phyloP scores from a whole-genome alignment of 1,140 invertebrate genomes.

The Physella acuta region DNA sequence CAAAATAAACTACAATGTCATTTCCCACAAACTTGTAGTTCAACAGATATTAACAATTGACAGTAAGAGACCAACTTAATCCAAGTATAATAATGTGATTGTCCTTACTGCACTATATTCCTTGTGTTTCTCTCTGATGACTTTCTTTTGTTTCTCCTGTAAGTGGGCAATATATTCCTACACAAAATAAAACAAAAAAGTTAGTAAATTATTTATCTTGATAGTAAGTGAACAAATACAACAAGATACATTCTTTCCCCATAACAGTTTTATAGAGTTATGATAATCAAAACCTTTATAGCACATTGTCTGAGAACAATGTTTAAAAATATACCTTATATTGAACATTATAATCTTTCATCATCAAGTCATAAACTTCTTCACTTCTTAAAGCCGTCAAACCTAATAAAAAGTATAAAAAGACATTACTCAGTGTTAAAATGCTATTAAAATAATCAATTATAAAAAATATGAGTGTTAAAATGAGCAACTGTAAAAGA shows the following conservation, averaged over 20 bases:
- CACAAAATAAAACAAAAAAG: not conserved
- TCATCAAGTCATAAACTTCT: constrained; percentile 93
- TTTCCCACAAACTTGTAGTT: no score
- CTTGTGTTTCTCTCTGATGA: constrained; percentile 73
- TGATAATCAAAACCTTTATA: not conserved
- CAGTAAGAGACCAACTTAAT: no score
- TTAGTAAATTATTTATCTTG: not conserved
- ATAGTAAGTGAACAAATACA: not conserved
- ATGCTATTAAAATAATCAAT: no score
- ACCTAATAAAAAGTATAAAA: constrained; percentile 69
- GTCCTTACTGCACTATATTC: constrained; percentile 56
- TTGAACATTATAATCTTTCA: constrained; percentile 89
- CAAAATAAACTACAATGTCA: no score
- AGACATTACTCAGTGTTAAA: no score
- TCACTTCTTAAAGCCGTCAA: constrained; percentile 86
- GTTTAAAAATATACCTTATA: constrained; percentile 62
- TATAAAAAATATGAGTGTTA: no score
- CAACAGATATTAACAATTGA: no score
- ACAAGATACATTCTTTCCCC: not conserved
- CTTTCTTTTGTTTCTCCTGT: constrained; percentile 76
- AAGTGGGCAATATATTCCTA: constrained; percentile 81
- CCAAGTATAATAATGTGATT: no score
- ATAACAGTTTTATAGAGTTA: no score
- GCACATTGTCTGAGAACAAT: not conserved
- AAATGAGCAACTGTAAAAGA: no score